Percentiles rank a stretch among this genome's conserved stretches.
These are phyloP conservation scores for Cyanistes caeruleus DNA, from an alignment of 2,113 vertebrate species.

Conservation along the genomic window DNA sequence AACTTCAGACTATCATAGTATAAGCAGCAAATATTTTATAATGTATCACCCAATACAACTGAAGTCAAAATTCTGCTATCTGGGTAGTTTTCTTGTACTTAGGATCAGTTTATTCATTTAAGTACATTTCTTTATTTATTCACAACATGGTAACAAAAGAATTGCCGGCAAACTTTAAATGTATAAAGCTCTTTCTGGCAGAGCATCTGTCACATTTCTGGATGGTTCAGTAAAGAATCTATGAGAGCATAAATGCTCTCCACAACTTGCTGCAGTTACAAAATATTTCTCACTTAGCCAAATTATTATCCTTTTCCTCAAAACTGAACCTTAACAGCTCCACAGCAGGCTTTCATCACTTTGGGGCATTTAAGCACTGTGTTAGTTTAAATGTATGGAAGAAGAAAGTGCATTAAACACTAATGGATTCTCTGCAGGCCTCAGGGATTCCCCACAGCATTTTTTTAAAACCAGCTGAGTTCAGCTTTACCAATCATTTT, in stretches of 20 bases:
- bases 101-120: background rate
- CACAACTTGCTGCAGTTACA: background rate
- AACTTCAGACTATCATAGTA: background rate
- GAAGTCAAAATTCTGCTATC: background rate
- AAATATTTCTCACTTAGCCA: background rate
- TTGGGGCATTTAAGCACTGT: background rate
- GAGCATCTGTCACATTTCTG: background rate
- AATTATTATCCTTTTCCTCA: background rate
- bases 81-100: background rate
- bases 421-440: background rate
- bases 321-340: background rate
- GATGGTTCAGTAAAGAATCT: background rate
- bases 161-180: background rate
- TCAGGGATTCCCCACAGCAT: background rate
- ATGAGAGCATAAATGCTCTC: background rate
- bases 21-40: background rate
- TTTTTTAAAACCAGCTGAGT: background rate
- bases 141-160: background rate
- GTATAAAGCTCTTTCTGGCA: background rate
- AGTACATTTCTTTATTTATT: background rate
- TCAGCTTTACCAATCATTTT: background rate
- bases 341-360: background rate
- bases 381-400: background rate
- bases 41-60: background rate
- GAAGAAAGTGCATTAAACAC: background rate